Conservation (phyloP, 2,888 invertebrate species). For the Cerastoderma edule region DNA sequence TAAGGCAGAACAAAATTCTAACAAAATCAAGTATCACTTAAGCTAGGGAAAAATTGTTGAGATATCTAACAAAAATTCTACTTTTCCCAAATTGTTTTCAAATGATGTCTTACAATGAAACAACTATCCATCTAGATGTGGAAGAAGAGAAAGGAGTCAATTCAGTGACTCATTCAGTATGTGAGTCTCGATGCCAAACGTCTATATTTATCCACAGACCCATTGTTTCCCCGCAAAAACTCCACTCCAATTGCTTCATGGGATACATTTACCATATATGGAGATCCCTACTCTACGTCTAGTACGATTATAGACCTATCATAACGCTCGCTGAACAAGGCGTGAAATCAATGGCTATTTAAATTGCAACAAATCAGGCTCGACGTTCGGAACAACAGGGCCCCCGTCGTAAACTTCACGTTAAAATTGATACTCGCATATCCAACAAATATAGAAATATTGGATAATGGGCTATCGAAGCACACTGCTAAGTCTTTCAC, state of each 20-base stretch:
- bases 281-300: conserved; percentile 54
- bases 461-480: conserved; percentile 39
- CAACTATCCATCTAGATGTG: no score
- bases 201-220: conserved; percentile 61
- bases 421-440: conserved; percentile 21
- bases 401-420: conserved; percentile 37
- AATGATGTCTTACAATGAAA: no score
- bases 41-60: no score
- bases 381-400: conserved; percentile 6
- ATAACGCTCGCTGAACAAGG: conserved; percentile 39
- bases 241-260: conserved; percentile 36
- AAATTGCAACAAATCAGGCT: conserved; percentile 59
- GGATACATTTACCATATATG: conserved; percentile 62
- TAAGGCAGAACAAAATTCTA: no score
- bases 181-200: conserved; percentile 20
- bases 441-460: conserved; percentile 25
- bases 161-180: conserved; percentile 10
- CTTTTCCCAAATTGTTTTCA: no score
- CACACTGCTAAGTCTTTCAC: conserved; percentile 17
- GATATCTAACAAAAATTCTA: no score
- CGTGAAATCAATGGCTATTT: conserved; percentile 63
- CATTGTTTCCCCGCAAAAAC: conserved; percentile 55
- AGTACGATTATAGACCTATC: conserved; percentile 52
- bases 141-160: conserved; percentile 15
- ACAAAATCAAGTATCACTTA: no score